phyloP scores from a whole-genome alignment of 2,113 vertebrate species.

The Scatophagus argus region DNA sequence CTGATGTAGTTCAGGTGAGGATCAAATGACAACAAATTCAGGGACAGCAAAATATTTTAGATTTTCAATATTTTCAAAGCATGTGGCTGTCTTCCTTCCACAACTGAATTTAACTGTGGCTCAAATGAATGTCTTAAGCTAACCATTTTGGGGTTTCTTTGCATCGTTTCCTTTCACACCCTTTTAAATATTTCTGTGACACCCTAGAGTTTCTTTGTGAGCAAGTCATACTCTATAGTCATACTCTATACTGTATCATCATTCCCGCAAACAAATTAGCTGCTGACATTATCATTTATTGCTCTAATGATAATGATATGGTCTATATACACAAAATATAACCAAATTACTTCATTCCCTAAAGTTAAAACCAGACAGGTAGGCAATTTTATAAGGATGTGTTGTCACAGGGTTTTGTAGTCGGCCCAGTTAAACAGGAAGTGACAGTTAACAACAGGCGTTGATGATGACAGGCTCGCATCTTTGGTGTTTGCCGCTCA shows the following conservation, averaged over 20 bases:
- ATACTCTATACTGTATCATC: no score
- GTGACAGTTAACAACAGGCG: background rate
- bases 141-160: background rate
- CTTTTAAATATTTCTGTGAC: background rate
- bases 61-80: no score
- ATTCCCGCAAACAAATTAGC: no score
- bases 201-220: no score
- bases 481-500: no score
- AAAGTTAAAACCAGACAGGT: background rate
- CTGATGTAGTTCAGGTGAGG: conserved; percentile 5
- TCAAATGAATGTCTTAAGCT: background rate
- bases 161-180: background rate
- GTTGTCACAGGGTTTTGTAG: background rate
- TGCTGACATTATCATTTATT: no score
- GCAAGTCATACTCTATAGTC: no score
- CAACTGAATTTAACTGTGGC: background rate
- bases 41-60: no score
- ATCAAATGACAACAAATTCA: conserved; percentile 22
- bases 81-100: background rate
- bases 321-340: no score
- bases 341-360: background rate
- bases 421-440: background rate
- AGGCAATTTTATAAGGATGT: background rate
- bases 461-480: background rate
- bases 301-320: no score